Percentiles rank a stretch among this genome's conserved stretches.
These are phyloP conservation scores for Cromileptes altivelis DNA, from an alignment of 2,113 vertebrate genomes.

Conservation along the genomic window DNA sequence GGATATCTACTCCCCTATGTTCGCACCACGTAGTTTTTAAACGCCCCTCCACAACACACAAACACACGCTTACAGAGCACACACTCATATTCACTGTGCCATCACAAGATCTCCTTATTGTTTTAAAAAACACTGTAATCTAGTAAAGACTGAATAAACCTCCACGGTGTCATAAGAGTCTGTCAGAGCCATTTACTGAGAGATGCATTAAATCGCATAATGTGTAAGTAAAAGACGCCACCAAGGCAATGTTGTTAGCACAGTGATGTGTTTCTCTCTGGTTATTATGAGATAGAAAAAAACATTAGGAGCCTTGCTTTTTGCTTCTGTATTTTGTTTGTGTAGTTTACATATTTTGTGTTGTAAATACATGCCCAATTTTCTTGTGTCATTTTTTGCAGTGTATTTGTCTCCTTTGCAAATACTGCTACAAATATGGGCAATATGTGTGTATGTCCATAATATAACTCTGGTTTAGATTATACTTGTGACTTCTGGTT, in stretches of 20 bases:
- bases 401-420: background rate
- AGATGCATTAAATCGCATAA: slow-evolving; percentile 7
- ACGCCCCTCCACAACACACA: background rate
- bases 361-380: background rate
- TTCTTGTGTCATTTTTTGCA: background rate
- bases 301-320: background rate
- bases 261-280: background rate
- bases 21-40: slow-evolving; percentile 28
- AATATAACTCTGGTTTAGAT: too few relatives aligned
- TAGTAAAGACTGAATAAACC: slow-evolving; percentile 6
- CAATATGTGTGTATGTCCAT: too few relatives aligned
- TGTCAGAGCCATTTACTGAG: slow-evolving; percentile 1
- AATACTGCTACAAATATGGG: background rate
- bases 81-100: slow-evolving; percentile 12
- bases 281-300: slow-evolving; percentile 8
- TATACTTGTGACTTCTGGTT: background rate
- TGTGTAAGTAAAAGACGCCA: slow-evolving; percentile 54
- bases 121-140: slow-evolving; percentile 47
- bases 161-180: slow-evolving; percentile 25
- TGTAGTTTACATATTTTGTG: background rate
- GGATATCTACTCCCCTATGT: background rate
- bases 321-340: background rate
- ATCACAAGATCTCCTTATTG: slow-evolving; percentile 30
- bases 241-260: slow-evolving; percentile 6
- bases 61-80: slow-evolving; percentile 8